Conservation (phyloP, 2,888 invertebrate genomes). For the Amblyteles armatorius region DNA sequence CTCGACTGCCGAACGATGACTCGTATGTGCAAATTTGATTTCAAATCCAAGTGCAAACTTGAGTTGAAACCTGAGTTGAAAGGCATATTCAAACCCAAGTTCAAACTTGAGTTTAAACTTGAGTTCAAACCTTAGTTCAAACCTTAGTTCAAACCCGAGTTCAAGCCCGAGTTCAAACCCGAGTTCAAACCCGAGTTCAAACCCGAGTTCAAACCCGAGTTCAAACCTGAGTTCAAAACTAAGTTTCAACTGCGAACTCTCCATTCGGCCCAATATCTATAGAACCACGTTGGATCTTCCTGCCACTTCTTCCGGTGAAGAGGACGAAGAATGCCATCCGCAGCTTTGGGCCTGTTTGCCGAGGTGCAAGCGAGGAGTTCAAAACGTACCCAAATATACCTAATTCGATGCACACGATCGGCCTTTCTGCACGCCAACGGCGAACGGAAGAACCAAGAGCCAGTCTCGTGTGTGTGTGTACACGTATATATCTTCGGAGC, state of each 20-base stretch:
- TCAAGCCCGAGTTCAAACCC: too few relatives aligned
- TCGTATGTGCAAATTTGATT: not conserved
- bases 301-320: not conserved
- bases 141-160: too few relatives aligned
- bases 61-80: too few relatives aligned
- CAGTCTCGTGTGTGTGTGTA: not conserved
- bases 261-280: too few relatives aligned
- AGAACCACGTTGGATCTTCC: not conserved
- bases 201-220: too few relatives aligned
- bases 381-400: not conserved
- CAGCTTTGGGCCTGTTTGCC: slow-evolving; percentile 19
- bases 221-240: not conserved
- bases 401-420: slow-evolving; percentile 29
- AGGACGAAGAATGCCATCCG: not conserved
- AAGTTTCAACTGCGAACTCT: not conserved
- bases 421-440: not conserved
- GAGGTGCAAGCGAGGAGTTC: slow-evolving; percentile 15
- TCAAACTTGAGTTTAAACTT: too few relatives aligned
- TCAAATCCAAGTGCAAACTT: not conserved
- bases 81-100: too few relatives aligned
- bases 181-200: too few relatives aligned
- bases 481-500: slow-evolving; percentile 3
- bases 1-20: not conserved
- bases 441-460: not conserved
- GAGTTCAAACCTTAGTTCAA: too few relatives aligned